Evolutionary conservation across 2,888 invertebrate species (phyloP).

Genomic region (Lottia scabra): DNA sequence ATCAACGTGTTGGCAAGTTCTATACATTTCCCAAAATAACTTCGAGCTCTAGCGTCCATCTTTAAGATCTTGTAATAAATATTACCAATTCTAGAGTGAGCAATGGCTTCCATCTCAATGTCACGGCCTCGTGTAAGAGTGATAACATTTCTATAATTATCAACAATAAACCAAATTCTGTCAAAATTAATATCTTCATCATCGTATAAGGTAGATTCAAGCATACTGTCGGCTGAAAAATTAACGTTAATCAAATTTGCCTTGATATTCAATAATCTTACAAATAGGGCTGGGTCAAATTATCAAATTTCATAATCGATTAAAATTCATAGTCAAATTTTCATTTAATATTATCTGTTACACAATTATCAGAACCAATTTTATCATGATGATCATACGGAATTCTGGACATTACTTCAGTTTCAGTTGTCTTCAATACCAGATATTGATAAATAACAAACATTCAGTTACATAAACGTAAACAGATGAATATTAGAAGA

Average conservation of each 20-base stretch:
- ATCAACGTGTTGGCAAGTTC: constrained; percentile 41
- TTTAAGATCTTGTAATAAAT: constrained; percentile 45
- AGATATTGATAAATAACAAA: too few relatives aligned
- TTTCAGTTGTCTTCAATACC: too few relatives aligned
- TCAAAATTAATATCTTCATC: constrained; percentile 47
- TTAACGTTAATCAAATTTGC: not conserved
- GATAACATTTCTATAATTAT: constrained; percentile 43
- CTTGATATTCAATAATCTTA: too few relatives aligned
- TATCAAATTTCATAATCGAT: too few relatives aligned
- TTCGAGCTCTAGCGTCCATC: constrained; percentile 40
- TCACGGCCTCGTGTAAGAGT: constrained; percentile 35
- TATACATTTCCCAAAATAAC: constrained; percentile 34
- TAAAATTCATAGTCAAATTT: too few relatives aligned
- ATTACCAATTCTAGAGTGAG: constrained; percentile 34
- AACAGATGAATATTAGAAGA: too few relatives aligned
- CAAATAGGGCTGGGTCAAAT: too few relatives aligned
- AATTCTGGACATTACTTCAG: too few relatives aligned
- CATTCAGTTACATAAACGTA: too few relatives aligned
- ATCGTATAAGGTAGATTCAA: constrained; percentile 32
- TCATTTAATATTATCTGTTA: too few relatives aligned
- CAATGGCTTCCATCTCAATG: constrained; percentile 44
- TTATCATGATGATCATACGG: too few relatives aligned
- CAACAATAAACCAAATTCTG: constrained; percentile 48
- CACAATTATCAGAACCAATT: too few relatives aligned
- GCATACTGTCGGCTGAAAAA: constrained; percentile 39